Percentiles rank a stretch among this genome's conserved stretches.
Evolutionary conservation across 1,140 invertebrate genomes (phyloP).

Genomic region (Asbolus verrucosus): DNA sequence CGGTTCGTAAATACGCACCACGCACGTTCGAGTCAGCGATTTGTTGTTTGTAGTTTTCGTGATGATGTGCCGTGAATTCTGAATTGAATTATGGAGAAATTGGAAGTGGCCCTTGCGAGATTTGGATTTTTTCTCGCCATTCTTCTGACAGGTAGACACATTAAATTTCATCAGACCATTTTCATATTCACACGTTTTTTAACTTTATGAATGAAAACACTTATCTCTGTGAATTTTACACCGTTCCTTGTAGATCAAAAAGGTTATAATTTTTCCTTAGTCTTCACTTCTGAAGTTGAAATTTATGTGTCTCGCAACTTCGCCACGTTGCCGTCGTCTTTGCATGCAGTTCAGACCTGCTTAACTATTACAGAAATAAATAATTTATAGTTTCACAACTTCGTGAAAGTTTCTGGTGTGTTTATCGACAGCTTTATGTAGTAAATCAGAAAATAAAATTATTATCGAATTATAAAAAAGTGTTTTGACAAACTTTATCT

Average conservation of each 20-base stretch:
- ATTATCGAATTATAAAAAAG: no score
- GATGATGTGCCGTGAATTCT: conserved; percentile 32
- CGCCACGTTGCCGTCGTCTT: background rate
- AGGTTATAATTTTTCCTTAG: background rate
- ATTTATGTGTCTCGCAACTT: background rate
- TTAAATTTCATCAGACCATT: background rate
- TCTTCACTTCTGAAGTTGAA: background rate
- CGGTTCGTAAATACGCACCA: conserved; percentile 1
- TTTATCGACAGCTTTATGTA: no score
- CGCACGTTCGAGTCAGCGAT: no score
- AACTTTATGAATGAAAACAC: no score
- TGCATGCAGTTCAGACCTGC: no score
- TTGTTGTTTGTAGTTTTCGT: background rate
- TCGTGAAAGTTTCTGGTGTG: no score
- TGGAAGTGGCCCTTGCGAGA: background rate
- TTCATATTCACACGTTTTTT: background rate
- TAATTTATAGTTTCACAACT: no score
- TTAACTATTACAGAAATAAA: no score
- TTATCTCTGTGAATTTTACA: conserved; percentile 11
- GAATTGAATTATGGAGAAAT: conserved; percentile 16
- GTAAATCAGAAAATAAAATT: no score
- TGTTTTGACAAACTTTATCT: background rate
- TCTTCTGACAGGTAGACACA: conserved; percentile 9
- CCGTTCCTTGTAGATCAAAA: background rate
- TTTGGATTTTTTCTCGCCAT: conserved; percentile 15